phyloP scores from a whole-genome alignment of 2,797 vertebrate genomes.

The Delichon dasypus region DNA sequence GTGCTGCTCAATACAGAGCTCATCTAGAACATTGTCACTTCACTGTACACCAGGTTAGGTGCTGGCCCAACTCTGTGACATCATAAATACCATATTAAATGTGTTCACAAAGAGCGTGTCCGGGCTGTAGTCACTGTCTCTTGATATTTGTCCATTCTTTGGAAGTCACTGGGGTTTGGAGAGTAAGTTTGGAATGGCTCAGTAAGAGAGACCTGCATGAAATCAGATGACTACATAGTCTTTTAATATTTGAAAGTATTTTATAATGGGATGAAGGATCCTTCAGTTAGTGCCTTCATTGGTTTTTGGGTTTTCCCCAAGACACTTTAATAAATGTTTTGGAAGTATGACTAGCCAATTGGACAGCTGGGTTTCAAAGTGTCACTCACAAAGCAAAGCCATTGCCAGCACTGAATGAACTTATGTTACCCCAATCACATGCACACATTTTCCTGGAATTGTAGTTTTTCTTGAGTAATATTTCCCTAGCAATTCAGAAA shows the following conservation, averaged over 20 bases:
- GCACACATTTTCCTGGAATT: slow-evolving; percentile 65
- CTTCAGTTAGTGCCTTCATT: background rate
- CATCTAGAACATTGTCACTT: background rate
- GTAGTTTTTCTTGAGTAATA: slow-evolving; percentile 56
- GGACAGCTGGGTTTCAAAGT: slow-evolving; percentile 40
- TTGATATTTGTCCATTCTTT: background rate
- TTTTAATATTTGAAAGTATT: slow-evolving; percentile 10
- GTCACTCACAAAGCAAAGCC: slow-evolving; percentile 40
- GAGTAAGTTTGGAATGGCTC: background rate
- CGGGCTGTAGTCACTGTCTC: background rate
- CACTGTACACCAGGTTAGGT: background rate
- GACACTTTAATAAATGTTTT: slow-evolving; percentile 43
- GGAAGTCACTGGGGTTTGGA: background rate
- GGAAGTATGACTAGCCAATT: slow-evolving; percentile 19
- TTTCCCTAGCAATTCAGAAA: slow-evolving; percentile 31
- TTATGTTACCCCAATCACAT: slow-evolving; percentile 60
- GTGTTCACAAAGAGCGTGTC: background rate
- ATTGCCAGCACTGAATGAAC: slow-evolving; percentile 53
- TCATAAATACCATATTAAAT: background rate
- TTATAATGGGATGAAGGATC: slow-evolving; percentile 7
- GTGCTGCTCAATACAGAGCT: background rate
- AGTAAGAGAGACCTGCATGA: background rate
- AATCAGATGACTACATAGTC: background rate
- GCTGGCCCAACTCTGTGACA: background rate
- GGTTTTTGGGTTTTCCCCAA: slow-evolving; percentile 34